Percentiles rank a stretch among this genome's conserved stretches.
These are phyloP conservation scores for Platorchestia sp. DNA, from an alignment of 1,140 invertebrate genomes.

Conservation along the genomic window DNA sequence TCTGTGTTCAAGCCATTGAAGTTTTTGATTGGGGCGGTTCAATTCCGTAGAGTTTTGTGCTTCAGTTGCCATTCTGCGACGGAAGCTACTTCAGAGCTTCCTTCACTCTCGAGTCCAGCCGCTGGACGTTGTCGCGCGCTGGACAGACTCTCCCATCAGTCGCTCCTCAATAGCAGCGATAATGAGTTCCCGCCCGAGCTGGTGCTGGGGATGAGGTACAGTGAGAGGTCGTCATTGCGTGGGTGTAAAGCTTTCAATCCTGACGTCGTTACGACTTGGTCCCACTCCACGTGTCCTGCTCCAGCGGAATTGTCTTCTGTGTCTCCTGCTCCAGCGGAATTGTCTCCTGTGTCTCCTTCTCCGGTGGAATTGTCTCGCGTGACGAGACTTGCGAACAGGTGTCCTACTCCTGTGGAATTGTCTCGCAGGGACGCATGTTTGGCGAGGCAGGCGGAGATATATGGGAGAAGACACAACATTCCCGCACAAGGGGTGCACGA, in stretches of 20 bases:
- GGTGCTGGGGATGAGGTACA: background rate
- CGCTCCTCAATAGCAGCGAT: background rate
- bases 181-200: background rate
- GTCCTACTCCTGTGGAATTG: background rate
- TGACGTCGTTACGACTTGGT: background rate
- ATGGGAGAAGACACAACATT: background rate
- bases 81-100: background rate
- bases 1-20: background rate
- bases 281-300: background rate
- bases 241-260: background rate
- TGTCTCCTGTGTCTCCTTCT: too few relatives aligned
- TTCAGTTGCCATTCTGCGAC: background rate
- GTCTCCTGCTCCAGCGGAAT: too few relatives aligned
- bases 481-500: background rate
- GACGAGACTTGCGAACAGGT: background rate
- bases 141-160: background rate
- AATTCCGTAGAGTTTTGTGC: constrained; percentile 1
- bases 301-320: background rate
- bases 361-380: background rate
- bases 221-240: background rate
- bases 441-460: background rate
- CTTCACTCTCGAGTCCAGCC: background rate
- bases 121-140: background rate
- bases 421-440: background rate
- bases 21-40: background rate